These are phyloP conservation scores for Aporophyla lueneburgensis DNA, from an alignment of 2,888 invertebrate genomes.

Conservation along the genomic window DNA sequence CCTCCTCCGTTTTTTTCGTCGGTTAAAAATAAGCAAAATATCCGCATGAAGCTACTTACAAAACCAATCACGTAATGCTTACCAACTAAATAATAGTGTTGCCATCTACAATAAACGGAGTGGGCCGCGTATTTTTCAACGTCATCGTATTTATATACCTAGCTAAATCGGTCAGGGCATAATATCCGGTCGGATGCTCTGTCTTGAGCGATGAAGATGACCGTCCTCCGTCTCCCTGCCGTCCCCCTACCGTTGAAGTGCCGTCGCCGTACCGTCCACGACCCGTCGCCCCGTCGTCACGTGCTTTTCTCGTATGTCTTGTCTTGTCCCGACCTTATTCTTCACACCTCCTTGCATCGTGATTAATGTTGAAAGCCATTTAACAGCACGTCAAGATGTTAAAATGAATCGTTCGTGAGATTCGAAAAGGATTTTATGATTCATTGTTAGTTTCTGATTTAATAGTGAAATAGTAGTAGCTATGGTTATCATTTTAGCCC, in stretches of 20 bases:
- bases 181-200: constrained; percentile 69
- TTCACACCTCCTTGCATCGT: constrained; percentile 65
- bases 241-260: constrained; percentile 70
- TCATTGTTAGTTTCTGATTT: constrained; percentile 40
- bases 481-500: background rate
- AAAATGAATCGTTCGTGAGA: constrained; percentile 48
- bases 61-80: constrained; percentile 41
- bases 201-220: constrained; percentile 78
- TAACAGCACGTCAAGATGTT: constrained; percentile 55
- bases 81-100: constrained; percentile 36
- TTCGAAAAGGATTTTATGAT: constrained; percentile 40
- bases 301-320: constrained; percentile 68
- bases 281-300: constrained; percentile 63
- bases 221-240: constrained; percentile 62
- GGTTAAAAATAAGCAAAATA: background rate
- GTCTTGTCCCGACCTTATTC: constrained; percentile 63
- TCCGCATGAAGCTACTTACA: constrained; percentile 12
- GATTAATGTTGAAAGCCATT: constrained; percentile 65
- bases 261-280: constrained; percentile 63
- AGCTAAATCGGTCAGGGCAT: constrained; percentile 65
- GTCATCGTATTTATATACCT: constrained; percentile 58
- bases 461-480: constrained; percentile 18
- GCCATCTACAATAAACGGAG: constrained; percentile 35
- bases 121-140: constrained; percentile 57
- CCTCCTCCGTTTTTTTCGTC: too few species aligned